These are phyloP conservation scores for Pseudonaja textilis DNA, from an alignment of 2,113 vertebrate species.

Conservation along the genomic window DNA sequence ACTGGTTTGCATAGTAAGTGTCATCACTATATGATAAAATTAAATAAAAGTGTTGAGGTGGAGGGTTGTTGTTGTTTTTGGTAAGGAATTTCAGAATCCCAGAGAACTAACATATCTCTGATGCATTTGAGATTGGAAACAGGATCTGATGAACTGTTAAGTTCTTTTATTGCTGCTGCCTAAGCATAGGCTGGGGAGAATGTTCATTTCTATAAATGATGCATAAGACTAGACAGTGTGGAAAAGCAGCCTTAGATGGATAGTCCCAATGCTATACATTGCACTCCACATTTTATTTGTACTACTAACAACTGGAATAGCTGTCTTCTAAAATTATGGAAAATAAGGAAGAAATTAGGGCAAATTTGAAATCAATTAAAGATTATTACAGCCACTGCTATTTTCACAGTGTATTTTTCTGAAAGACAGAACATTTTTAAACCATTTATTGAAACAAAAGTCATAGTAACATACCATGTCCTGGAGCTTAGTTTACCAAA, in stretches of 20 bases:
- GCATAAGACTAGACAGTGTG: not conserved
- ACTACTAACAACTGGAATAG: not conserved
- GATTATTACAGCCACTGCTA: not conserved
- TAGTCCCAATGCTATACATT: not conserved
- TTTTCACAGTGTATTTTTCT: not conserved
- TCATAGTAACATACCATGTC: not conserved
- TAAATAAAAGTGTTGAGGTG: not conserved
- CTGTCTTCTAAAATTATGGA: not conserved
- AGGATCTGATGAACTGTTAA: not conserved
- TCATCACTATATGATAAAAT: not conserved
- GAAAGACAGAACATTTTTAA: not conserved
- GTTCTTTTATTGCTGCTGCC: not conserved
- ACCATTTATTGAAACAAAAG: not conserved
- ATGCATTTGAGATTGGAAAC: not conserved
- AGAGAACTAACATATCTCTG: not conserved
- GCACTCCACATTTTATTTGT: not conserved
- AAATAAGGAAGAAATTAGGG: not conserved
- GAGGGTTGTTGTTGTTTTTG: not conserved
- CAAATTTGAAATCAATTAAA: not conserved
- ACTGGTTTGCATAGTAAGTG: not conserved
- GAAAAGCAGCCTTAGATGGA: not conserved
- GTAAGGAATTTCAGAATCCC: not conserved
- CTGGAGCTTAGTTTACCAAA: not conserved
- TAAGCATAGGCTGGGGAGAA: not conserved
- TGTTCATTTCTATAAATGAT: not conserved